Percentiles rank a stretch among this genome's conserved stretches.
Conservation (phyloP, 1,140 invertebrate species). For the Conopomorpha cramerella region DNA sequence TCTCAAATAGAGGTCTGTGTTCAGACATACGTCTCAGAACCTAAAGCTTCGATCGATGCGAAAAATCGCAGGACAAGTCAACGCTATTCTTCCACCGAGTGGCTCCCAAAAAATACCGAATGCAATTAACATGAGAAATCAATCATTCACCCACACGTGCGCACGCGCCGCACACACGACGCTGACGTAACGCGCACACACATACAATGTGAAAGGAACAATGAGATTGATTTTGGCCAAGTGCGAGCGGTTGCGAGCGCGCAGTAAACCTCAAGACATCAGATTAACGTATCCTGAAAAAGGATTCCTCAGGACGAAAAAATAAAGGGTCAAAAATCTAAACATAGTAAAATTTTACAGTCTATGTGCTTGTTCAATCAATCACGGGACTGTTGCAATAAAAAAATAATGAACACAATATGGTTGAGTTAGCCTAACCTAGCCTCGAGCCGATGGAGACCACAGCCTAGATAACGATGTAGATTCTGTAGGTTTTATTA, state of each 20-base stretch:
- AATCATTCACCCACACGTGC: conserved; percentile 4
- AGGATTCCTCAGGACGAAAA: background rate
- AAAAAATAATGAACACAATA: background rate
- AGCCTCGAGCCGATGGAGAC: too few relatives aligned
- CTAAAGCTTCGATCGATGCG: too few relatives aligned
- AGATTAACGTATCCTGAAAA: conserved; percentile 19
- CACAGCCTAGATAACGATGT: too few relatives aligned
- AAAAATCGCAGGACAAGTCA: too few relatives aligned
- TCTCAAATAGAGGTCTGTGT: too few relatives aligned
- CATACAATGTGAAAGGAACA: conserved; percentile 41
- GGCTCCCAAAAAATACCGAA: too few relatives aligned
- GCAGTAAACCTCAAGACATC: conserved; percentile 13
- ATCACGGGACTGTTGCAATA: too few relatives aligned
- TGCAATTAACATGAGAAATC: too few relatives aligned
- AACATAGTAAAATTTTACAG: background rate
- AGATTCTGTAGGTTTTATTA: too few relatives aligned
- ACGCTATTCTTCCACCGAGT: too few relatives aligned
- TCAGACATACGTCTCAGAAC: too few relatives aligned
- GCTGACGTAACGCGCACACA: conserved; percentile 11
- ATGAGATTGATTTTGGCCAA: conserved; percentile 37
- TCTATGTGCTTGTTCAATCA: background rate
- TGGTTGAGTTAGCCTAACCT: background rate
- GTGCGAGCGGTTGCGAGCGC: conserved; percentile 18
- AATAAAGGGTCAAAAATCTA: background rate
- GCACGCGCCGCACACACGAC: conserved; percentile 10